Conservation (phyloP, 2,113 vertebrate genomes). For the Lagopus muta region DNA sequence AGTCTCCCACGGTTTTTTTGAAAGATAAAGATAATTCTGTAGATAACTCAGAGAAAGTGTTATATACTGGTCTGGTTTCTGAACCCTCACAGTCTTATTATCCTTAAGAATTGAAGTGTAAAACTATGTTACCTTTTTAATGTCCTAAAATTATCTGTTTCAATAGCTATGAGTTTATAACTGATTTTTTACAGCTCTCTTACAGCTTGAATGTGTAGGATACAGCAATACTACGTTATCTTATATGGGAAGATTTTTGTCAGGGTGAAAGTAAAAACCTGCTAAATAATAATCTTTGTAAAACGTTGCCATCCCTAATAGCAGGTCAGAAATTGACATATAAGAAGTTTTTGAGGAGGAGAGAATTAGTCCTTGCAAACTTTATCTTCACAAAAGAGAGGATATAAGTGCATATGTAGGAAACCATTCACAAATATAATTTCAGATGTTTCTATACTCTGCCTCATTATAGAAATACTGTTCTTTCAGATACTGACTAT, state of each 20-base stretch:
- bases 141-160: background rate
- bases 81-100: accelerated
- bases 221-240: background rate
- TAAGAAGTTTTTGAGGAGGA: background rate
- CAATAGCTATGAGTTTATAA: background rate
- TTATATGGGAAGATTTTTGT: background rate
- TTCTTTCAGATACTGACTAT: background rate
- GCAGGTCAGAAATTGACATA: background rate
- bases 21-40: background rate
- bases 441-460: background rate
- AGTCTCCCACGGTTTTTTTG: background rate
- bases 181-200: background rate
- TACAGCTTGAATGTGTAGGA: background rate
- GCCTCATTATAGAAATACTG: background rate
- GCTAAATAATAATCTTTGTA: background rate
- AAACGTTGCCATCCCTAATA: background rate
- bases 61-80: background rate
- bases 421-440: background rate
- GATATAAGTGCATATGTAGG: background rate
- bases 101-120: accelerated
- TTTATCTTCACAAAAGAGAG: background rate
- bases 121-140: background rate
- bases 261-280: background rate
- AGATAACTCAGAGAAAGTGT: background rate
- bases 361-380: background rate